Percentiles rank a stretch among this genome's conserved stretches.
Evolutionary conservation across 1,140 invertebrate genomes (phyloP).

Genomic region (Rhyzopertha dominica): DNA sequence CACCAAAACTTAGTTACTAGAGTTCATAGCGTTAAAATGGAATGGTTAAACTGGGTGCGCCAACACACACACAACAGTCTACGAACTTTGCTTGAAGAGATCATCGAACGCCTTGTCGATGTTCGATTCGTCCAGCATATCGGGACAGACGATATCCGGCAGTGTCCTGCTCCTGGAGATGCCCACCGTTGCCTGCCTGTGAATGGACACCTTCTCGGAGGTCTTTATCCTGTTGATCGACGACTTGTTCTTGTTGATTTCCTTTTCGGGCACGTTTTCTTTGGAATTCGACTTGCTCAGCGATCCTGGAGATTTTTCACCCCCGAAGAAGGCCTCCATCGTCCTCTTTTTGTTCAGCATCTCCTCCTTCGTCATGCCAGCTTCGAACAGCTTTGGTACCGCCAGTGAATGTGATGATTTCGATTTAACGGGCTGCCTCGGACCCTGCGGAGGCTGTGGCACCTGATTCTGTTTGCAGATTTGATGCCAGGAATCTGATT

Average conservation of each 20-base stretch:
- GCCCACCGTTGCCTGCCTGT: conserved; percentile 43
- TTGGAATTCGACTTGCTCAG: conserved; percentile 14
- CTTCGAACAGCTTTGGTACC: conserved; percentile 72
- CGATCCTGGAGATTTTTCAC: conserved; percentile 23
- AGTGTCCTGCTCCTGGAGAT: conserved; percentile 68
- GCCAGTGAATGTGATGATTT: conserved; percentile 67
- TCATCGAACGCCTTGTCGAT: conserved; percentile 73
- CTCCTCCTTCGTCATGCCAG: conserved; percentile 66
- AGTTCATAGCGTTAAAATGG: too few relatives aligned
- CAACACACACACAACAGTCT: too few relatives aligned
- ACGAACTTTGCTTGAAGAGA: conserved; percentile 52
- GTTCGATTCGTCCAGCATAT: conserved; percentile 63
- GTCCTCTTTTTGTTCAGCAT: conserved; percentile 69
- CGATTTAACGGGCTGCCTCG: conserved; percentile 56
- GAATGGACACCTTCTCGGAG: conserved; percentile 48
- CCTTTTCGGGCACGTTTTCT: conserved; percentile 16
- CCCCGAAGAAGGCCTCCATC: conserved; percentile 70
- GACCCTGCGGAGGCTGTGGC: conserved; percentile 37
- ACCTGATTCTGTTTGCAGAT: conserved; percentile 48
- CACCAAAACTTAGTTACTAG: too few relatives aligned
- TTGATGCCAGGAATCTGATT: conserved; percentile 78
- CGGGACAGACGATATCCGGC: conserved; percentile 59
- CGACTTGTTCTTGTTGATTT: conserved; percentile 35
- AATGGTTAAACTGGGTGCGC: too few relatives aligned
- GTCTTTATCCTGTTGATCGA: conserved; percentile 49